These are phyloP conservation scores for Ips typographus DNA, from an alignment of 1,140 invertebrate genomes.

Conservation along the genomic window DNA sequence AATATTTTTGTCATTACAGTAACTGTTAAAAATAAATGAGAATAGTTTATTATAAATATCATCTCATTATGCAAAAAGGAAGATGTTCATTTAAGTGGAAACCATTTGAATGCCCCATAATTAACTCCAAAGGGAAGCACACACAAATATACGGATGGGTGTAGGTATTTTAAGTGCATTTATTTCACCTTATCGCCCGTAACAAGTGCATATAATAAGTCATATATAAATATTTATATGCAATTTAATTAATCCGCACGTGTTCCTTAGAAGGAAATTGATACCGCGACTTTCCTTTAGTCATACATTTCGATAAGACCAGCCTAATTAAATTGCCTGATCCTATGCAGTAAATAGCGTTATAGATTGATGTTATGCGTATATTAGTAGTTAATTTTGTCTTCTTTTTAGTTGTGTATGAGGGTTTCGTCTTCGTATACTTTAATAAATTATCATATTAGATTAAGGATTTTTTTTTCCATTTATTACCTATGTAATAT, in stretches of 20 bases:
- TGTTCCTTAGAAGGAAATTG: constrained; percentile 6
- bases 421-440: too few species aligned
- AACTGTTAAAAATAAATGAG: too few species aligned
- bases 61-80: not conserved
- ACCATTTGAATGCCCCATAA: not conserved
- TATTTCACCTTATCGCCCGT: not conserved
- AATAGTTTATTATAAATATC: too few species aligned
- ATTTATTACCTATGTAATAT: too few species aligned
- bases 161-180: not conserved
- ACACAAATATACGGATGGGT: not conserved
- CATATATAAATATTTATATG: not conserved
- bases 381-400: too few species aligned
- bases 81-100: not conserved
- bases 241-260: not conserved
- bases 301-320: not conserved
- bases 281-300: not conserved
- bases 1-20: too few species aligned
- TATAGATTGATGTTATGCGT: too few species aligned
- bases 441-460: too few species aligned
- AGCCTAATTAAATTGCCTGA: not conserved
- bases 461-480: too few species aligned
- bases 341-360: too few species aligned
- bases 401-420: too few species aligned
- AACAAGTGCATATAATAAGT: not conserved
- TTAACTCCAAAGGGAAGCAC: not conserved